These are phyloP conservation scores for Crocuta crocuta DNA, from an alignment of 2,113 vertebrate species.

Conservation along the genomic window DNA sequence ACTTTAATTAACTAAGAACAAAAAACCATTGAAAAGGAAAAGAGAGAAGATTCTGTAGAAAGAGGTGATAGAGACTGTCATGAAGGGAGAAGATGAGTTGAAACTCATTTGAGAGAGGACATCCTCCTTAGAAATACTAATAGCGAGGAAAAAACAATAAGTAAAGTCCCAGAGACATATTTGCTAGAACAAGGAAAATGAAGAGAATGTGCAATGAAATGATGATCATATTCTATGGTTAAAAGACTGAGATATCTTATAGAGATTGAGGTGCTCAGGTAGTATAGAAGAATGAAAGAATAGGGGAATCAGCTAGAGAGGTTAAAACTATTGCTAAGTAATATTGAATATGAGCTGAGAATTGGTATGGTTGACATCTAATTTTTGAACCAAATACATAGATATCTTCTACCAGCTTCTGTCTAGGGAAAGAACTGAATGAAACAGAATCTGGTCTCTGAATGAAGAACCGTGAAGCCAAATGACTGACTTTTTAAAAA, in stretches of 20 bases:
- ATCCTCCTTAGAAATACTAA: neutral
- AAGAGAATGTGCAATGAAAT: neutral
- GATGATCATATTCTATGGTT: neutral
- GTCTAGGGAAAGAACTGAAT: neutral
- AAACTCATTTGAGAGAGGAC: neutral
- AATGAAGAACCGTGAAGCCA: neutral
- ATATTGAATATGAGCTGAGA: neutral
- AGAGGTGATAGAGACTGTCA: neutral
- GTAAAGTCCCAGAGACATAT: neutral
- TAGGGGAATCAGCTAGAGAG: neutral
- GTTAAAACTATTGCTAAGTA: neutral
- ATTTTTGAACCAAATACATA: neutral
- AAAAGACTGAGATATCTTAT: neutral
- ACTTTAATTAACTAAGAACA: neutral
- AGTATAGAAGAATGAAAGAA: neutral
- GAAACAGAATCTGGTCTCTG: neutral
- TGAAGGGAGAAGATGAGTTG: neutral
- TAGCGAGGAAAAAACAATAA: neutral
- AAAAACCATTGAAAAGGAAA: neutral
- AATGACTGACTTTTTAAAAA: neutral
- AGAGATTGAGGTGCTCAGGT: neutral
- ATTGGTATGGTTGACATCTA: neutral
- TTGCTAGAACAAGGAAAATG: neutral
- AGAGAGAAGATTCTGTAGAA: neutral
- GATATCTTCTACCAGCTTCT: neutral